phyloP scores from a whole-genome alignment of 2,113 vertebrate genomes.

The Cheilinus undulatus region DNA sequence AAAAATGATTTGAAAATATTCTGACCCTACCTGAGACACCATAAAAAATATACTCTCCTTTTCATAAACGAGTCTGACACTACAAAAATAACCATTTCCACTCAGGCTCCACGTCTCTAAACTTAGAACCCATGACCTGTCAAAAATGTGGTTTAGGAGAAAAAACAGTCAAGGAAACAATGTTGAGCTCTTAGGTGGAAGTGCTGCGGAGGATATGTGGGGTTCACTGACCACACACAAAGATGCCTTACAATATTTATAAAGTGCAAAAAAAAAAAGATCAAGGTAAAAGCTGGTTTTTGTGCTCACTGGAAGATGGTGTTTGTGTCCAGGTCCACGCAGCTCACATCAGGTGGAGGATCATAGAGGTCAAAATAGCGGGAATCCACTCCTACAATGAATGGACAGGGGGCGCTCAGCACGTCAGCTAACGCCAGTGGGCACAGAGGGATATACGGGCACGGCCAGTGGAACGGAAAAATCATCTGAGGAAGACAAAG shows the following conservation, averaged over 20 bases:
- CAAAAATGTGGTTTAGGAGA: slow-evolving; percentile 23
- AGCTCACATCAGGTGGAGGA: slow-evolving; percentile 96
- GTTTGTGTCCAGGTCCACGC: slow-evolving; percentile 98
- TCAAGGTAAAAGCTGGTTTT: not conserved
- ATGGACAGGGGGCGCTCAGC: slow-evolving; percentile 95
- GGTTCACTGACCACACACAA: not conserved
- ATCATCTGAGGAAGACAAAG: slow-evolving; percentile 89
- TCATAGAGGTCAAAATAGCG: slow-evolving; percentile 98
- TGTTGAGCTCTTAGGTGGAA: slow-evolving; percentile 17
- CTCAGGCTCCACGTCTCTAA: slow-evolving; percentile 25
- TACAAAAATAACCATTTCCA: slow-evolving; percentile 46
- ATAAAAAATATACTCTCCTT: slow-evolving; percentile 33
- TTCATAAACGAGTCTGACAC: slow-evolving; percentile 35
- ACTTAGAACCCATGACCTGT: slow-evolving; percentile 47
- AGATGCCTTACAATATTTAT: not conserved
- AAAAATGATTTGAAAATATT: slow-evolving; percentile 29
- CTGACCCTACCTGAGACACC: slow-evolving; percentile 17
- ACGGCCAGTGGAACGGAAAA: slow-evolving; percentile 99
- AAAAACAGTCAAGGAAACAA: slow-evolving; percentile 15
- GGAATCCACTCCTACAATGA: slow-evolving; percentile 98
- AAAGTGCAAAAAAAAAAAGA: not conserved
- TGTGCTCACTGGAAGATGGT: slow-evolving; percentile 96
- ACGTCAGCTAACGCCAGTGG: slow-evolving; percentile 96
- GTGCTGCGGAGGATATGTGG: not conserved
- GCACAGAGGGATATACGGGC: slow-evolving; percentile 97